Conservation (phyloP, 2,888 invertebrate genomes). For the Cynaeus angustus region DNA sequence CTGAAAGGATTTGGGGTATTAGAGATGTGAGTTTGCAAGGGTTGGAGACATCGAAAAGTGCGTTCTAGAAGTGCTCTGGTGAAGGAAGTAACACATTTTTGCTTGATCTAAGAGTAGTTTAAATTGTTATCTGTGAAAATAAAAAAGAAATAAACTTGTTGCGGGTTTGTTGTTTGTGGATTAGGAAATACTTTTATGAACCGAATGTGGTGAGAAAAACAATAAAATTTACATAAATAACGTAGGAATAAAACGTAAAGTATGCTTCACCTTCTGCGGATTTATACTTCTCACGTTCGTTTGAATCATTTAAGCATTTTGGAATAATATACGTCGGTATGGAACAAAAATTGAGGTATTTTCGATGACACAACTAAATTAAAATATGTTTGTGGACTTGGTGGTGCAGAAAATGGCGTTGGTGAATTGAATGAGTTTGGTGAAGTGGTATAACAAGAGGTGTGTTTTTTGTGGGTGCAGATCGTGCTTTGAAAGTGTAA, state of each 20-base stretch:
- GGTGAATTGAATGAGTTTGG: slow-evolving; percentile 6
- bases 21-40: slow-evolving; percentile 4
- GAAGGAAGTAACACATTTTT: slow-evolving; percentile 46
- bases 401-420: background rate
- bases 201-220: too few species aligned
- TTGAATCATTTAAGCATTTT: too few species aligned
- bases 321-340: too few species aligned
- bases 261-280: too few species aligned
- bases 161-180: too few species aligned
- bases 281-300: too few species aligned
- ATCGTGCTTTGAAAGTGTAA: slow-evolving; percentile 27
- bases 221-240: too few species aligned
- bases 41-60: slow-evolving; percentile 39
- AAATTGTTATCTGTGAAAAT: slow-evolving; percentile 1
- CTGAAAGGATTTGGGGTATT: slow-evolving; percentile 68
- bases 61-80: slow-evolving; percentile 66
- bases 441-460: slow-evolving; percentile 17
- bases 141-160: too few species aligned
- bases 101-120: too few species aligned
- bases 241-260: too few species aligned
- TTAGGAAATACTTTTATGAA: too few species aligned
- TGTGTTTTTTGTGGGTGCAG: slow-evolving; percentile 17
- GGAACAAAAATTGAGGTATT: too few species aligned
- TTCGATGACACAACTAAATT: background rate
- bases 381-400: slow-evolving; percentile 17